A percentile compares a stretch with the other conserved stretches of the same genome.
phyloP scores from a whole-genome alignment of 2,113 vertebrate genomes.

The Ochotona princeps region DNA sequence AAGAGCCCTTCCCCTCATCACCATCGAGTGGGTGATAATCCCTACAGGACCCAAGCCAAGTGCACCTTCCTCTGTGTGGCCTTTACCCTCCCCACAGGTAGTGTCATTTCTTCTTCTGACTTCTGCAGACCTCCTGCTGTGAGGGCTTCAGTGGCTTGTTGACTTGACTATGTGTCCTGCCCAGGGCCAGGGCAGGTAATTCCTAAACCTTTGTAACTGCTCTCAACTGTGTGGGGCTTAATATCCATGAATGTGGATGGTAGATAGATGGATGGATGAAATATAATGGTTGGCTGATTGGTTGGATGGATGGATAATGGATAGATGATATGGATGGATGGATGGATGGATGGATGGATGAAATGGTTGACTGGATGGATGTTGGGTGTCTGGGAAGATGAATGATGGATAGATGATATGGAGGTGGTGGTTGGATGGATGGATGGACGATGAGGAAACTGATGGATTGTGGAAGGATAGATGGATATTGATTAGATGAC shows the following conservation, averaged over 20 bases:
- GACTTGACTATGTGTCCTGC: background rate
- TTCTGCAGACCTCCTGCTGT: background rate
- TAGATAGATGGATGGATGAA: background rate
- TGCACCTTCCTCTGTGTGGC: background rate
- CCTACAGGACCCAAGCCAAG: background rate
- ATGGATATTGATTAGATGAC: too few relatives aligned
- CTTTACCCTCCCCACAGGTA: background rate
- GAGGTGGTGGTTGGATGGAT: too few relatives aligned
- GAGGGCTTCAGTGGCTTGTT: background rate
- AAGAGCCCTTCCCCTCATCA: background rate
- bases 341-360: background rate
- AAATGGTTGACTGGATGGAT: background rate
- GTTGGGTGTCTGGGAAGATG: background rate
- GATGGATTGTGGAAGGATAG: background rate
- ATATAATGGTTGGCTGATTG: too few relatives aligned
- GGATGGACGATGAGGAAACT: background rate
- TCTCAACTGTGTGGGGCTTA: too few relatives aligned
- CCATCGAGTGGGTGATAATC: background rate
- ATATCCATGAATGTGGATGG: background rate
- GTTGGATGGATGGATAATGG: background rate
- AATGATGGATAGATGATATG: background rate
- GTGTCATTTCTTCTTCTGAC: background rate
- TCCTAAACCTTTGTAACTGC: background rate
- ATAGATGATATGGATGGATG: background rate
- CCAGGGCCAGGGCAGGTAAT: background rate